These are phyloP conservation scores for Cygnus buccinator DNA, from an alignment of 2,113 vertebrate species.

Conservation along the genomic window DNA sequence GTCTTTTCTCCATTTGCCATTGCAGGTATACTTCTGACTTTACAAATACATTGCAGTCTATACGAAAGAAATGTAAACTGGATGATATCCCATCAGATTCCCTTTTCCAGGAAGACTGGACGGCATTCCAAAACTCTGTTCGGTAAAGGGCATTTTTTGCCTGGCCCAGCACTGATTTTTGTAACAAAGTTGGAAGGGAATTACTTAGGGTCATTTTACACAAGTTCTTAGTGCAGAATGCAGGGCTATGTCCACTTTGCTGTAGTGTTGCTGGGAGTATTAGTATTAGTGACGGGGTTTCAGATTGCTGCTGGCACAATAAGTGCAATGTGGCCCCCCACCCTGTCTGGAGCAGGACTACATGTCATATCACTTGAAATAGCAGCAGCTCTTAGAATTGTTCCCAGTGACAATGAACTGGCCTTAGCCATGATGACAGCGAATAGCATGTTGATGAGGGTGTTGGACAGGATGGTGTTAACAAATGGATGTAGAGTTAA, in stretches of 20 bases:
- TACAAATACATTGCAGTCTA: conserved; percentile 88
- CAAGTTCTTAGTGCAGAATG: not conserved
- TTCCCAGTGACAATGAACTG: not conserved
- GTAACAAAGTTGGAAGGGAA: not conserved
- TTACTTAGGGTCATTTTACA: not conserved
- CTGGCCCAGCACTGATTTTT: not conserved
- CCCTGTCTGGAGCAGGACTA: not conserved
- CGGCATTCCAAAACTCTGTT: conserved; percentile 92
- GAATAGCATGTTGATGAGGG: not conserved
- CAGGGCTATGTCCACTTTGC: not conserved
- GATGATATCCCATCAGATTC: conserved; percentile 82
- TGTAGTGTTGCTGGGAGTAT: not conserved
- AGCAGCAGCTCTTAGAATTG: not conserved
- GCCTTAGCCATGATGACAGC: not conserved
- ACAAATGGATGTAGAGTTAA: not conserved
- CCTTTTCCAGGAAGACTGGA: conserved; percentile 95
- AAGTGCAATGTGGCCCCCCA: not conserved
- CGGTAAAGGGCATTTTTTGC: conserved; percentile 73
- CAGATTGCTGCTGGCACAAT: not conserved
- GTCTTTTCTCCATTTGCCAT: not conserved
- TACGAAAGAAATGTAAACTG: conserved; percentile 91
- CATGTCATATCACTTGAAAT: not conserved
- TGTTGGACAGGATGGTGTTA: not conserved
- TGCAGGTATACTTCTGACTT: conserved; percentile 90
- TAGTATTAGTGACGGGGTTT: not conserved